These are phyloP conservation scores for Sminthurides aquaticus DNA, from an alignment of 2,888 invertebrate genomes.

Conservation along the genomic window DNA sequence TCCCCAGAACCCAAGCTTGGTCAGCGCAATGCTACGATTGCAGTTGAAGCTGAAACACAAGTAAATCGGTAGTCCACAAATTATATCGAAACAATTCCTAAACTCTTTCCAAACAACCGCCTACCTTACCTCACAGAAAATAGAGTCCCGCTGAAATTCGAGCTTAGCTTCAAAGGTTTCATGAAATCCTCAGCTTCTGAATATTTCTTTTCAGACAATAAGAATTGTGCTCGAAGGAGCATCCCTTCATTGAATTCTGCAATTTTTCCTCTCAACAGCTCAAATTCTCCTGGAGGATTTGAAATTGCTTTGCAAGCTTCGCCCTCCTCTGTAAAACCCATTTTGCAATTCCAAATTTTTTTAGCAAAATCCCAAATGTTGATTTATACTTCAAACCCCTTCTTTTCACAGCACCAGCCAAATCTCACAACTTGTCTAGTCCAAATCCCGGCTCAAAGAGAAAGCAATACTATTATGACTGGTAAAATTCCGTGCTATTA, in stretches of 20 bases:
- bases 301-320: neutral
- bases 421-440: too few relatives aligned
- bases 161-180: neutral
- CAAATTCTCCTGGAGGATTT: neutral
- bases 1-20: constrained; percentile 15
- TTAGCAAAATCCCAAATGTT: too few relatives aligned
- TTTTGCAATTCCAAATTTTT: too few relatives aligned
- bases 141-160: neutral
- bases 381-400: too few relatives aligned
- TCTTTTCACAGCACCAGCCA: too few relatives aligned
- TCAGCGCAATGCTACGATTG: neutral
- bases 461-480: too few relatives aligned
- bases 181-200: neutral
- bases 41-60: constrained; percentile 7
- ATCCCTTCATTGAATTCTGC: neutral
- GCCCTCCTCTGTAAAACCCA: neutral
- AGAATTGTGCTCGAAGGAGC: neutral
- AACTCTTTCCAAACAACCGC: too few relatives aligned
- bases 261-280: neutral
- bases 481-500: too few relatives aligned
- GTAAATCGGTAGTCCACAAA: neutral
- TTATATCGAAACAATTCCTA: too few relatives aligned
- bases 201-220: neutral
- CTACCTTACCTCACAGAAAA: constrained; percentile 12
- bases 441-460: too few relatives aligned